Evolutionary conservation across 2,888 invertebrate species (phyloP).

Genomic region (Caenorhabditis sp.): DNA sequence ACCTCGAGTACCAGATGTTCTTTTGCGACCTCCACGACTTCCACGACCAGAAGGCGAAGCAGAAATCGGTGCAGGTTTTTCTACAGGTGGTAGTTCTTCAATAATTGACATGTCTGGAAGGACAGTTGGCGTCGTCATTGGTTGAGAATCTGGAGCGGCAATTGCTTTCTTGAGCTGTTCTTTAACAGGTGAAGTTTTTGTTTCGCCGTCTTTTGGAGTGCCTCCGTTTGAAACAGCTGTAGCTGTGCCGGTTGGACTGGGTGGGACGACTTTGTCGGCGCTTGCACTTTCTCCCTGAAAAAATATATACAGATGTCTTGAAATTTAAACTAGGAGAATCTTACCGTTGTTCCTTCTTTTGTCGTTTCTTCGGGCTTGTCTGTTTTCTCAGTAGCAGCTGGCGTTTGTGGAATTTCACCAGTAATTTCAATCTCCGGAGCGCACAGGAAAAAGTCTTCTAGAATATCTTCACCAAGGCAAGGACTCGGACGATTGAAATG

Average conservation of each 20-base stretch:
- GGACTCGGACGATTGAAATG: conserved; percentile 13
- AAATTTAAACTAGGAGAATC: conserved; percentile 6
- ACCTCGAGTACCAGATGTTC: conserved; percentile 29
- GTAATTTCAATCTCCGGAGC: conserved; percentile 33
- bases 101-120: background rate
- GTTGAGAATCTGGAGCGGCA: background rate
- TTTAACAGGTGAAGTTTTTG: background rate
- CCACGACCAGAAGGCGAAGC: conserved; percentile 26
- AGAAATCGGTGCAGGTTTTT: conserved; percentile 23
- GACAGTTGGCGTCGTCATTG: conserved; percentile 6
- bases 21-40: conserved; percentile 32
- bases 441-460: conserved; percentile 18
- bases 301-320: background rate
- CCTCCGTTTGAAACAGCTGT: conserved; percentile 4
- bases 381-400: conserved; percentile 6
- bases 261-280: background rate
- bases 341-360: conserved; percentile 8
- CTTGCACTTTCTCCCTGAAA: background rate
- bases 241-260: background rate
- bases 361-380: conserved; percentile 7
- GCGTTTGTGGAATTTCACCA: conserved; percentile 1
- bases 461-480: conserved; percentile 9
- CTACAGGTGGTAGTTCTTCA: conserved; percentile 4
- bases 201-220: conserved; percentile 7
- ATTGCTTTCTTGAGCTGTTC: background rate